Base-by-base conservation (phyloP, 2,113 vertebrate species). In the Hippocampus zosterae region DNA sequence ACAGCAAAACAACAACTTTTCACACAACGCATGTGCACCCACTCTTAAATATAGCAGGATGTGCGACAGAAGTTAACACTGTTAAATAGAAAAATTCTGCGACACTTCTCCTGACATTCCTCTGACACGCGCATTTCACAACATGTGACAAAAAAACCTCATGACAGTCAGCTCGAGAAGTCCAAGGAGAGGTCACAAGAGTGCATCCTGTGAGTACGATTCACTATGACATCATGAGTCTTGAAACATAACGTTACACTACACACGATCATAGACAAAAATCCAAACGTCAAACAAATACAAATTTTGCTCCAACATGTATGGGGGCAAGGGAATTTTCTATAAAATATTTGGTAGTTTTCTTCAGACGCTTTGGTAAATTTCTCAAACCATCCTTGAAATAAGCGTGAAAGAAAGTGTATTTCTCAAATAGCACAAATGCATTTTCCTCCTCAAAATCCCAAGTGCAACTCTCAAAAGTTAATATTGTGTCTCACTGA, bases 81-180 rank as follows among this genome's bases (percentile, higher is more conserved):
- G 29, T 29, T 29, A 29, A 33, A 33, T 33, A 33, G 2, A 5
- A 37, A 5, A 37, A 1, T 37, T 57, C 8, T 12, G 4, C 29
- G 11, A 3, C 1, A 8, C 1, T 2, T n/a, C 18, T 19, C 11
- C 15, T 16, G 56, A 53, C 21, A 33, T 15, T 3, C 29, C 62
- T 50, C 23, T 18, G 25, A 27, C 0, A 37, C 52, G 52, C 19
- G 50, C 44, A 12, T 12, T 25, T 52, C 19, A 25, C 2, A 76
- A 53, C 73, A 52, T 65, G 67, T 80, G 62, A 78, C 60, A 25
- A 4, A 48, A 48, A 63, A 61, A 8, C 18, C 74, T 57, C 65
- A 9, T 60, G 70, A 74, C 50, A 48, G 57, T 50, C 50, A 60
- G 23, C 29, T 52, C 2, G 8, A 0, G 19, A 44, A 10, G 10